A percentile compares a stretch with the other conserved stretches of the same genome.
phyloP scores from a whole-genome alignment of 1,140 invertebrate species.

The Mamestra configurata region DNA sequence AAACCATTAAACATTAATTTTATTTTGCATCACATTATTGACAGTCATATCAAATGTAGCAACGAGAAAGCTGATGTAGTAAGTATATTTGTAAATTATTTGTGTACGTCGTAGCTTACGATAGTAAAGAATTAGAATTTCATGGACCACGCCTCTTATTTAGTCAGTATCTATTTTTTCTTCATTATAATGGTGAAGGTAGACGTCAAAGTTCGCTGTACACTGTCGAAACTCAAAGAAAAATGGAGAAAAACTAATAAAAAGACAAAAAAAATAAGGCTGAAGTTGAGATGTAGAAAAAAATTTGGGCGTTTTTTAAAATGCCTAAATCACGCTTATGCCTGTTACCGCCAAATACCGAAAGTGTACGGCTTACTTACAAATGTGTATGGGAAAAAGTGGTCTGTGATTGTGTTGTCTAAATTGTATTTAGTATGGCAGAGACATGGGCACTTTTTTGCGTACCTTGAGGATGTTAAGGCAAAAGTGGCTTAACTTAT shows the following conservation, averaged over 20 bases:
- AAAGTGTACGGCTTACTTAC: slow-evolving; percentile 13
- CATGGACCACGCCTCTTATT: slow-evolving; percentile 23
- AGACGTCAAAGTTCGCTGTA: slow-evolving; percentile 29
- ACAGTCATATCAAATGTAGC: not conserved
- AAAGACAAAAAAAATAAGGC: not conserved
- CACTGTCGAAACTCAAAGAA: not conserved
- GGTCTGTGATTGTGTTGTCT: not conserved
- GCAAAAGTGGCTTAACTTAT: not conserved
- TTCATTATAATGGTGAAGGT: slow-evolving; percentile 36
- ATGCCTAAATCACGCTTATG: not conserved
- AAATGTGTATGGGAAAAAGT: slow-evolving; percentile 18
- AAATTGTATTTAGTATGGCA: not conserved
- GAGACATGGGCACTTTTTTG: not conserved
- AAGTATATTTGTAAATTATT: slow-evolving; percentile 19
- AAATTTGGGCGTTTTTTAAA: not conserved
- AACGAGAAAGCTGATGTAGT: not conserved
- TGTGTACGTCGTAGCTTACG: slow-evolving; percentile 13
- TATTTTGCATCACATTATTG: not conserved
- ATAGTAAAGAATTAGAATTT: not conserved
- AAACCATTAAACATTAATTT: not conserved
- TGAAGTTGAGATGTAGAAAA: not conserved
- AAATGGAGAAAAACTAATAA: not conserved
- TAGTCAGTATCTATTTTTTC: slow-evolving; percentile 39
- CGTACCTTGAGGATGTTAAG: not conserved
- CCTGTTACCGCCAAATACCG: slow-evolving; percentile 22